Conservation (phyloP, 1,140 invertebrate species). For the Drosophila santomea region DNA sequence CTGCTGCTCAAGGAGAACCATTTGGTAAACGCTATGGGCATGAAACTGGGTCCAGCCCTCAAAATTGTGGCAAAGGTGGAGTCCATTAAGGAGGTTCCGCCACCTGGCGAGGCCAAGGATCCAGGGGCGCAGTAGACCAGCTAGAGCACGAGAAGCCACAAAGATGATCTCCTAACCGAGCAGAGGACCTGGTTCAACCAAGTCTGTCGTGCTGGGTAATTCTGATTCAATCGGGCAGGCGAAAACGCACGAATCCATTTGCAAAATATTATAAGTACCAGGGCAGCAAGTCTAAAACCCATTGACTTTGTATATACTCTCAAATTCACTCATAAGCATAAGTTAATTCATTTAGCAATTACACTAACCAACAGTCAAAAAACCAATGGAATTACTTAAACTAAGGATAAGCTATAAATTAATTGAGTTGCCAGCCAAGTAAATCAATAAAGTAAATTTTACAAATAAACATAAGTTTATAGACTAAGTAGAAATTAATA, state of each 20-base stretch:
- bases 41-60: conserved; percentile 97
- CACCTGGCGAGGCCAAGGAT: conserved; percentile 49
- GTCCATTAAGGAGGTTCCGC: conserved; percentile 76
- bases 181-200: neutral
- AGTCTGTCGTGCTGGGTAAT: neutral
- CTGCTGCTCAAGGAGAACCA: conserved; percentile 97
- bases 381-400: neutral
- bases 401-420: neutral
- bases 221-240: conserved; percentile 13
- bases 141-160: neutral
- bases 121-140: conserved; percentile 41
- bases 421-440: conserved; percentile 10
- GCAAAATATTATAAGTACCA: neutral
- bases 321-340: neutral
- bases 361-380: conserved; percentile 4
- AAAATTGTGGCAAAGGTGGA: conserved; percentile 93
- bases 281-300: neutral
- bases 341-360: conserved; percentile 5
- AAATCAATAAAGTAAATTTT: neutral
- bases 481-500: conserved; percentile 7
- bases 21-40: conserved; percentile 96
- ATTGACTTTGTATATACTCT: conserved; percentile 13
- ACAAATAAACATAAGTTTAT: conserved; percentile 8
- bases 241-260: neutral
- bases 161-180: conserved; percentile 20